These are phyloP conservation scores for Ursus arctos DNA, from an alignment of 2,113 vertebrate genomes.

Conservation along the genomic window DNA sequence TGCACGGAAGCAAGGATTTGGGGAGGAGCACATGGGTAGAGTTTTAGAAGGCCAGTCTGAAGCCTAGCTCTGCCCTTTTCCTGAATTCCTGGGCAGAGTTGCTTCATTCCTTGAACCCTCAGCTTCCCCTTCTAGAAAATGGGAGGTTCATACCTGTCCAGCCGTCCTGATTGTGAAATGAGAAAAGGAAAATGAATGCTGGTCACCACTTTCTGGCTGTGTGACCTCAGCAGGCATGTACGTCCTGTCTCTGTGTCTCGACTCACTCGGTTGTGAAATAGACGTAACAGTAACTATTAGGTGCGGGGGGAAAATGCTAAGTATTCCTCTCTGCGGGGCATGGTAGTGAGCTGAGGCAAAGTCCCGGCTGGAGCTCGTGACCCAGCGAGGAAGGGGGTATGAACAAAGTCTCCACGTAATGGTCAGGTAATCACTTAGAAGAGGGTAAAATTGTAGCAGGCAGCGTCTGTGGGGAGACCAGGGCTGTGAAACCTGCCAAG, in stretches of 20 bases:
- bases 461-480: too few relatives aligned
- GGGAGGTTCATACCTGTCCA: not conserved
- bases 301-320: not conserved
- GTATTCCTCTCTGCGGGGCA: not conserved
- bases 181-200: not conserved
- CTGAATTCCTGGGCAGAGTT: not conserved
- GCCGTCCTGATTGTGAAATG: not conserved
- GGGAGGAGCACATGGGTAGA: not conserved
- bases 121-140: not conserved
- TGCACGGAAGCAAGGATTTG: not conserved
- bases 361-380: accelerated
- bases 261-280: accelerated
- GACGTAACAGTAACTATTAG: not conserved
- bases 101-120: not conserved
- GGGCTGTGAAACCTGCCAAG: not conserved
- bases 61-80: not conserved
- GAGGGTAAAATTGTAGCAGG: not conserved
- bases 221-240: not conserved
- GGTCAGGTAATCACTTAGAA: not conserved
- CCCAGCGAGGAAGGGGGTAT: not conserved
- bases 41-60: not conserved
- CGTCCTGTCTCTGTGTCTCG: not conserved
- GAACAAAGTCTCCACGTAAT: not conserved
- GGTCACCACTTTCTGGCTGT: not conserved
- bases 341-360: not conserved